These are phyloP conservation scores for Plutella xylostella DNA, from an alignment of 2,888 invertebrate genomes.

Conservation along the genomic window DNA sequence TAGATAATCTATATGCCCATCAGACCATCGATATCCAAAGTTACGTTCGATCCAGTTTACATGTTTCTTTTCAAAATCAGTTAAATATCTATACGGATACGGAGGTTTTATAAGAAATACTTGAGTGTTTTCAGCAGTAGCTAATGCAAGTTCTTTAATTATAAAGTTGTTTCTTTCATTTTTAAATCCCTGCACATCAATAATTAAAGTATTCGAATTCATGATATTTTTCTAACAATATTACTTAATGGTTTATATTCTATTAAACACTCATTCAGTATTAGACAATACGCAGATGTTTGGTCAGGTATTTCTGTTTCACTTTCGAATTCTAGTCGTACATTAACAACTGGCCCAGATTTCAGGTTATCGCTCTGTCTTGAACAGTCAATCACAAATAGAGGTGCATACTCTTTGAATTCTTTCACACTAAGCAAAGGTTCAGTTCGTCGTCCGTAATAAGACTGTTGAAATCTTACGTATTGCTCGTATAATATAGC, in stretches of 20 bases:
- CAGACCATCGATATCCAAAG: not conserved
- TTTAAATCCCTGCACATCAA: not conserved
- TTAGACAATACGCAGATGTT: conserved; percentile 1
- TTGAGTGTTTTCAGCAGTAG: not conserved
- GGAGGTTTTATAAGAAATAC: no score
- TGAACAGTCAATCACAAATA: conserved; percentile 4
- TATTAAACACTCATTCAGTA: not conserved
- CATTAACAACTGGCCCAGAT: conserved; percentile 5
- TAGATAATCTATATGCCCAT: not conserved
- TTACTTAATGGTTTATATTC: no score
- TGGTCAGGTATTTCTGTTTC: not conserved
- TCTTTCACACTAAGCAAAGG: conserved; percentile 11
- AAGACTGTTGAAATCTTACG: conserved; percentile 13
- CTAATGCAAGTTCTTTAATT: not conserved
- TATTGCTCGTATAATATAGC: conserved; percentile 12
- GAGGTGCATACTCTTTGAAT: not conserved
- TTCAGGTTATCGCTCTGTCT: conserved; percentile 13
- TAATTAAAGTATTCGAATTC: not conserved
- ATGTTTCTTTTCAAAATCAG: not conserved
- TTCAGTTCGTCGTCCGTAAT: conserved; percentile 10
- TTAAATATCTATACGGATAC: not conserved
- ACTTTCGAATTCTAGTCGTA: not conserved
- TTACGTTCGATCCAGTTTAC: not conserved
- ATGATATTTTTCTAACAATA: no score
- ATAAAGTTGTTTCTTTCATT: no score